Percentiles rank a stretch among this genome's conserved stretches.
Conservation (phyloP, 1,140 invertebrate species). For the Hyles euphorbiae region DNA sequence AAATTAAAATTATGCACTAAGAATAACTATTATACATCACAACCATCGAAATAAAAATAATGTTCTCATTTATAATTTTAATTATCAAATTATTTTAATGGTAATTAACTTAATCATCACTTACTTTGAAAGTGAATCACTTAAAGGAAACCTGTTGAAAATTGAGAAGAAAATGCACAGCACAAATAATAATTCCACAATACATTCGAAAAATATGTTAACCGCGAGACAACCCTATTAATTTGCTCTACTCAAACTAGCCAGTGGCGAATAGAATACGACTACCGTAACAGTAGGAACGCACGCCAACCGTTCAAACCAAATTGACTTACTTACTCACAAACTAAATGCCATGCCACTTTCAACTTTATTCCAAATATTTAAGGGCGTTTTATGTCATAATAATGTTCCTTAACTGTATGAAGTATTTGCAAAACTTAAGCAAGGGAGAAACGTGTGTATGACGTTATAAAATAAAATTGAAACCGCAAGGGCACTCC, state of each 20-base stretch:
- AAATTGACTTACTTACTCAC: slow-evolving; percentile 27
- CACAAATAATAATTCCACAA: not conserved
- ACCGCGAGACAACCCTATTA: slow-evolving; percentile 46
- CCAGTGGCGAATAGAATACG: slow-evolving; percentile 57
- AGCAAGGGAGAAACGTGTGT: slow-evolving; percentile 65
- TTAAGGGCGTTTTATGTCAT: slow-evolving; percentile 18
- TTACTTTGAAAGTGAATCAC: too few relatives aligned
- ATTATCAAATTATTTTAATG: too few relatives aligned
- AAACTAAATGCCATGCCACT: slow-evolving; percentile 25
- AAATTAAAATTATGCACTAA: too few relatives aligned
- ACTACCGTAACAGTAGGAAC: slow-evolving; percentile 52
- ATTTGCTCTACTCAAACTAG: slow-evolving; percentile 59
- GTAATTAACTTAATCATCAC: too few relatives aligned
- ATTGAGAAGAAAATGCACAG: too few relatives aligned
- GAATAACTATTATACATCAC: too few relatives aligned
- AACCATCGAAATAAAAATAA: too few relatives aligned
- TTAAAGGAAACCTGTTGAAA: too few relatives aligned
- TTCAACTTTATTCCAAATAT: slow-evolving; percentile 29
- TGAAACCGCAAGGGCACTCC: slow-evolving; percentile 67
- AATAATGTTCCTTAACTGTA: not conserved
- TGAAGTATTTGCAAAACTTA: slow-evolving; percentile 35
- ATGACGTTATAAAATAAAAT: slow-evolving; percentile 75
- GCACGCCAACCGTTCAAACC: slow-evolving; percentile 33
- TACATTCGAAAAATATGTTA: not conserved
- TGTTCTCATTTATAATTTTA: too few relatives aligned